Evolutionary conservation across 2,113 vertebrate genomes (phyloP).

Genomic region (Boleophthalmus pectinirostris): DNA sequence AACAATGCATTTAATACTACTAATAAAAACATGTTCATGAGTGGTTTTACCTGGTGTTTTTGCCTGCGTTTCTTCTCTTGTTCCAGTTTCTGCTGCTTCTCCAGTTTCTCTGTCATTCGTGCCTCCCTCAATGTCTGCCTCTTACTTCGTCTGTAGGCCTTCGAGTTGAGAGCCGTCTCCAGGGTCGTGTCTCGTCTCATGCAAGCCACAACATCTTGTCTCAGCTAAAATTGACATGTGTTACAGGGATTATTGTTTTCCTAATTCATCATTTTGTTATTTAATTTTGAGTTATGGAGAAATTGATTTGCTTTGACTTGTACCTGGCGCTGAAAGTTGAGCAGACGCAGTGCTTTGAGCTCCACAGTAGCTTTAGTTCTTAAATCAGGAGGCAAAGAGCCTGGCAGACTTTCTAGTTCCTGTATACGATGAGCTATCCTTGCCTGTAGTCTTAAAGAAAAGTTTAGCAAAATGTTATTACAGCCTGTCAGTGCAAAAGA

Average conservation of each 20-base stretch:
- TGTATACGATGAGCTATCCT: constrained; percentile 97
- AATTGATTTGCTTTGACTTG: neutral
- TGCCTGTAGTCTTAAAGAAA: constrained; percentile 87
- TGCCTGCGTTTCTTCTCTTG: constrained; percentile 97
- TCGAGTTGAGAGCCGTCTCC: constrained; percentile 96
- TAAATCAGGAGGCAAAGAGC: constrained; percentile 92
- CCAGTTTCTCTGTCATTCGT: constrained; percentile 97
- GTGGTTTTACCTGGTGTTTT: constrained; percentile 89
- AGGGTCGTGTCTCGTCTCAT: constrained; percentile 96
- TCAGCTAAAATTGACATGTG: constrained; percentile 75
- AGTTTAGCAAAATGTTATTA: neutral
- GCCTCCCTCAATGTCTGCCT: constrained; percentile 94
- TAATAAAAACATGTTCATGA: neutral
- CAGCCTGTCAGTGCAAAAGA: neutral
- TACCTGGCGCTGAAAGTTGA: constrained; percentile 98
- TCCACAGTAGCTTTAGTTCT: constrained; percentile 97
- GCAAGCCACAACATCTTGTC: constrained; percentile 96
- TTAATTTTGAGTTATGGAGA: neutral
- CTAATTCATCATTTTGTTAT: neutral
- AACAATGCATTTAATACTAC: neutral
- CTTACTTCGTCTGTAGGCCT: constrained; percentile 97
- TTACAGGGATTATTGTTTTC: neutral
- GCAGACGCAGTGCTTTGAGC: constrained; percentile 92
- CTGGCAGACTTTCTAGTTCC: constrained; percentile 95
- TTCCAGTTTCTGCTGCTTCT: constrained; percentile 99